Conservation (phyloP, 2,113 vertebrate species). For the Proterorhinus semilunaris region DNA sequence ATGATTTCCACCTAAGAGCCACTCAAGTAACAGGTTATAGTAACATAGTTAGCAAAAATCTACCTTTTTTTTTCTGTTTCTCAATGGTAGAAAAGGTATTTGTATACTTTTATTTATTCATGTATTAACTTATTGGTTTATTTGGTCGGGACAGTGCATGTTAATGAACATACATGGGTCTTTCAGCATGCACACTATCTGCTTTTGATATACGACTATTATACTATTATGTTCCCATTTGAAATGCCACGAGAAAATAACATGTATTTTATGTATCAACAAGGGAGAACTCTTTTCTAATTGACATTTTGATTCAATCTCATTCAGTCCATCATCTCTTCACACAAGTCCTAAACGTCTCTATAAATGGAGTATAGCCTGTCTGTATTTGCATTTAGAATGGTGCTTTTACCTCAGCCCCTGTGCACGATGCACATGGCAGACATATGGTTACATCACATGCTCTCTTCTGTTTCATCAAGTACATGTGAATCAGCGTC, state of each 20-base stretch:
- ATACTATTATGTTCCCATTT: not conserved
- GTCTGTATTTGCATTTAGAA: slow-evolving; percentile 37
- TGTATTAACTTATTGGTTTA: too few species aligned
- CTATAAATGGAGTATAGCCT: not conserved
- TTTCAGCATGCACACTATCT: not conserved
- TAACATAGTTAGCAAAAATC: too few species aligned
- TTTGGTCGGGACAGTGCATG: too few species aligned
- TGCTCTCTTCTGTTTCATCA: slow-evolving; percentile 16
- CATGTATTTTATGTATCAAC: slow-evolving; percentile 1
- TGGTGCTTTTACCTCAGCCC: slow-evolving; percentile 14
- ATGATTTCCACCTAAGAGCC: too few species aligned
- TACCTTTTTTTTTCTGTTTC: too few species aligned
- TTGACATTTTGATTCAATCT: slow-evolving; percentile 2
- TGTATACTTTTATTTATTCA: too few species aligned
- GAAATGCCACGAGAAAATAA: not conserved
- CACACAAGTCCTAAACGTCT: not conserved
- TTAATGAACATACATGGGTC: too few species aligned
- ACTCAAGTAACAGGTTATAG: too few species aligned
- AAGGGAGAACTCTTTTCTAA: not conserved
- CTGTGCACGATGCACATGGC: not conserved
- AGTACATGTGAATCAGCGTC: slow-evolving; percentile 23
- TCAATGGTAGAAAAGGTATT: too few species aligned
- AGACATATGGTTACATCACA: slow-evolving; percentile 28
- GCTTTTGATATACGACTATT: not conserved
- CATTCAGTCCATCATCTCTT: not conserved